Evolutionary conservation across 1,140 invertebrate species (phyloP).

Genomic region (Helicoverpa zea): DNA sequence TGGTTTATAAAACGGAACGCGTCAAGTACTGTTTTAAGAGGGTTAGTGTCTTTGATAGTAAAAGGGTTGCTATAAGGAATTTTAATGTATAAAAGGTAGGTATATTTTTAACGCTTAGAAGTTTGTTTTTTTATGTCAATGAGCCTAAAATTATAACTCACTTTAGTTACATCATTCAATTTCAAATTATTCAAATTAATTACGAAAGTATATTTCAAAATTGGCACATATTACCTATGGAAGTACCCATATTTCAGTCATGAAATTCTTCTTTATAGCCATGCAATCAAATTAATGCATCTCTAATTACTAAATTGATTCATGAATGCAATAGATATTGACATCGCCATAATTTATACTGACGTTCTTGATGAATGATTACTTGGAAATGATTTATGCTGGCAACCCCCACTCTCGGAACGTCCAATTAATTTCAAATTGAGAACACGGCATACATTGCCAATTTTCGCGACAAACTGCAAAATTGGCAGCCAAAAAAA

Average conservation of each 20-base stretch:
- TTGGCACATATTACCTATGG: too few relatives aligned
- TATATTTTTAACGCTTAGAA: too few relatives aligned
- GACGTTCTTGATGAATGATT: conserved; percentile 3
- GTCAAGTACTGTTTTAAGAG: conserved; percentile 41
- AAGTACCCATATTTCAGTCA: too few relatives aligned
- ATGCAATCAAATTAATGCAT: background rate
- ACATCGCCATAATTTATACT: conserved; percentile 1
- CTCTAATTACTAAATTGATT: conserved; percentile 14
- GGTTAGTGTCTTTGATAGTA: background rate
- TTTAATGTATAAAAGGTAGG: background rate
- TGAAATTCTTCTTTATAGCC: background rate
- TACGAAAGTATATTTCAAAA: too few relatives aligned
- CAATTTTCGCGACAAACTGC: background rate
- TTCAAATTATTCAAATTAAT: too few relatives aligned
- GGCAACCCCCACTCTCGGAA: background rate
- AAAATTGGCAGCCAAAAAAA: background rate
- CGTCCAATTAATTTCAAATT: conserved; percentile 18
- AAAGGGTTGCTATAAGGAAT: background rate
- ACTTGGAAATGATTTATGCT: conserved; percentile 4
- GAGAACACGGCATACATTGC: background rate
- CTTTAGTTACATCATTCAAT: too few relatives aligned
- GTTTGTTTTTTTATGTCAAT: too few relatives aligned
- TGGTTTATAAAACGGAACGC: conserved; percentile 44
- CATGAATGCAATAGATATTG: conserved; percentile 18
- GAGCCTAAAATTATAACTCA: too few relatives aligned